Percentiles rank a stretch among this genome's conserved stretches.
Conservation (phyloP, 64 coral and sea anemone genomes). For the Stylophora pistillata region DNA sequence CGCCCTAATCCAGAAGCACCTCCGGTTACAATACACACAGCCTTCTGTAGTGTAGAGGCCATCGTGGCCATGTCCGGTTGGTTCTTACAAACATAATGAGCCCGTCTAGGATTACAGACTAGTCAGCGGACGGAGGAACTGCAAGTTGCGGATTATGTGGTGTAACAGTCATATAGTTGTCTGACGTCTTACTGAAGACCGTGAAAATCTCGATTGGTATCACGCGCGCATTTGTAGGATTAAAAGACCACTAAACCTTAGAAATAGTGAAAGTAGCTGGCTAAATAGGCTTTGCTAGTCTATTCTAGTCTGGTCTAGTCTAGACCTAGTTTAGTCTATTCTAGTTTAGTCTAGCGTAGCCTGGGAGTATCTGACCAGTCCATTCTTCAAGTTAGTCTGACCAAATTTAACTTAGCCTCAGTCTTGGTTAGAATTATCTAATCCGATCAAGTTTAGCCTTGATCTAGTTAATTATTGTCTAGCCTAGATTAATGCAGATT, state of each 20-base stretch:
- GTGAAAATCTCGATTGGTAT: not conserved
- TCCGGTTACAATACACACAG: slow-evolving; percentile 80
- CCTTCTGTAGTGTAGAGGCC: slow-evolving; percentile 68
- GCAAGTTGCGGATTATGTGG: not conserved
- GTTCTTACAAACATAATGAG: slow-evolving; percentile 4
- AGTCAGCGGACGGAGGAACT: not conserved
- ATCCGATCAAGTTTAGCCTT: too few relatives aligned
- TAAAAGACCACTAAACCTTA: not conserved
- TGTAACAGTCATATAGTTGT: too few relatives aligned
- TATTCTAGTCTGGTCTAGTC: not conserved
- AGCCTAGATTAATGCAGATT: too few relatives aligned
- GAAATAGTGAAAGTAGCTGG: not conserved
- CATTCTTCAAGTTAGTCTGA: too few relatives aligned
- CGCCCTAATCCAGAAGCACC: slow-evolving; percentile 89
- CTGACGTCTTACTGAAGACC: too few relatives aligned
- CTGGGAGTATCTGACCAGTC: too few relatives aligned
- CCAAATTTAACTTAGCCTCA: too few relatives aligned
- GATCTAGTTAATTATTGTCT: too few relatives aligned
- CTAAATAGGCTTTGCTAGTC: not conserved
- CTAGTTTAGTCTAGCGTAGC: too few relatives aligned
- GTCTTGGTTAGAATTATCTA: too few relatives aligned
- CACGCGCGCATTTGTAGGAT: too few relatives aligned
- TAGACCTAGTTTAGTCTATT: not conserved
- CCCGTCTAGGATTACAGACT: not conserved
- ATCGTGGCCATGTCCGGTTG: slow-evolving; percentile 88